phyloP scores from a whole-genome alignment of 2,888 invertebrate genomes.

The Conchocele bisecta region DNA sequence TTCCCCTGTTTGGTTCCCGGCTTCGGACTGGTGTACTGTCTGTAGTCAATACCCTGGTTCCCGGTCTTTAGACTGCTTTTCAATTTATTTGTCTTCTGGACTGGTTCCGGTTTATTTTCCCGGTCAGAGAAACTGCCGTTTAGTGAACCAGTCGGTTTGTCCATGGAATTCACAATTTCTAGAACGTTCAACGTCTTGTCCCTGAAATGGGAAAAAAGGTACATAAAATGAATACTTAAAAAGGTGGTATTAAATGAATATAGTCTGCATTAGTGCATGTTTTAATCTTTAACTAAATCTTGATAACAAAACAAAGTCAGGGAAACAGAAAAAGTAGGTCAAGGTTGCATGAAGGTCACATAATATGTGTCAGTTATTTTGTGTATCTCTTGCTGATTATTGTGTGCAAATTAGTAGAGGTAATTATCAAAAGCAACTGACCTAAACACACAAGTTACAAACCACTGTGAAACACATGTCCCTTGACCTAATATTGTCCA shows the following conservation, averaged over 20 bases:
- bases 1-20: conserved; percentile 31
- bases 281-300: too few relatives aligned
- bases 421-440: neutral
- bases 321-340: too few relatives aligned
- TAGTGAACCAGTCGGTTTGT: conserved; percentile 33
- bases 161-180: conserved; percentile 68
- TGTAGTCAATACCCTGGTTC: conserved; percentile 14
- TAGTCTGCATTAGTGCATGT: too few relatives aligned
- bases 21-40: conserved; percentile 3
- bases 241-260: too few relatives aligned
- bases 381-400: too few relatives aligned
- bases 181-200: conserved; percentile 69
- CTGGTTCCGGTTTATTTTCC: conserved; percentile 14
- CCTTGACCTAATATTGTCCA: neutral
- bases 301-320: too few relatives aligned
- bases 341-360: too few relatives aligned
- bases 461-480: neutral
- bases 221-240: too few relatives aligned
- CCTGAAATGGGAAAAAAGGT: conserved; percentile 46
- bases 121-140: neutral
- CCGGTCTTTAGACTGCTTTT: conserved; percentile 10
- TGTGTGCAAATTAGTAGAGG: too few relatives aligned
- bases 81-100: neutral
- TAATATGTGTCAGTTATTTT: too few relatives aligned
- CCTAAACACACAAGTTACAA: too few relatives aligned